Evolutionary conservation across 1,140 invertebrate genomes (phyloP), one percentile per base, ranked within the genome.

Genomic region (Papilio glaucus): DNA sequence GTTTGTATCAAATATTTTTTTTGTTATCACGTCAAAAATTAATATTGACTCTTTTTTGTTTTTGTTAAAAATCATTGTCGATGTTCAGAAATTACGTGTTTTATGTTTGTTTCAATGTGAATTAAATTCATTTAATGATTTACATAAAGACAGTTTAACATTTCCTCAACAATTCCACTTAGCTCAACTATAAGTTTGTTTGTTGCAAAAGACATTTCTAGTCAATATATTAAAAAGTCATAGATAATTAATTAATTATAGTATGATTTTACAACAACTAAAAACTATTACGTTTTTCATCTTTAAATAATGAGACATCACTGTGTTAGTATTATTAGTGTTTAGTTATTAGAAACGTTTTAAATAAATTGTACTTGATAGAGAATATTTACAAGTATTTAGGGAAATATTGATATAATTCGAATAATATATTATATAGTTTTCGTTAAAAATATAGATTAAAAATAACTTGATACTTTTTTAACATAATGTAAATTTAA

Each of bases 171-270:
- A 7, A 57, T 57, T 57, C 49, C 49, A 10, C 24, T 57, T 57
- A 57, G 49, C 12, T 24, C 21, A 24, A 57, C 21, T 57, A 21
- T 21, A 24, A 26, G 49, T 72, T 73, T 72, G 49, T 74, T 67
- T 73, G 42, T 71, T 41, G 4, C 42, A 79, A 80, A 80, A 79
- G 76, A 81, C 74, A 81, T 72, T 67, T 86, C 84, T 86, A 86
- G 84, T 86, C 84, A 85, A 73, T 76, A 74, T 67, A 42, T 71
- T 76, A 73, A 70, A 38, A 75, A 75, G 41, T 65, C 69, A 70
- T 72, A 75, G 77, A 74, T 83, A 80, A 33, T 82, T 82, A 63
- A 65, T 33, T 39, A 65, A 45, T 45, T 7, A 8, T 45, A 15
- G 0, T 18, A 24, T 33, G 2, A 33, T 33, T 33, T 33, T 3